Conservation (phyloP, 2,113 vertebrate genomes). For the Anhinga rufa region DNA sequence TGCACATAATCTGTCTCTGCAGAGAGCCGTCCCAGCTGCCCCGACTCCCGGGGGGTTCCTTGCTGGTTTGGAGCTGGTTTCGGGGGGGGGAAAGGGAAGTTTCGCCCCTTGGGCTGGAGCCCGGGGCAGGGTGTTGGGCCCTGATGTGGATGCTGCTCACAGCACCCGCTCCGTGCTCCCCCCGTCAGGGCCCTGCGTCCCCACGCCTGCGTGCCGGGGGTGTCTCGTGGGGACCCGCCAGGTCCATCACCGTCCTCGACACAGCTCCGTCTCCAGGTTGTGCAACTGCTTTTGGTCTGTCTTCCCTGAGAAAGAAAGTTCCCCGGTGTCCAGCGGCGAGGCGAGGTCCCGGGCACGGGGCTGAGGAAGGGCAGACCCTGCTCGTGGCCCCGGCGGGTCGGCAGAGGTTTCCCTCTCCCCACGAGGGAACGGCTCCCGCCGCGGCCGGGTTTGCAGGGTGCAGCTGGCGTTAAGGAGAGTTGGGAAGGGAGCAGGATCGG, state of each 20-base stretch:
- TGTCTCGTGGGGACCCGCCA: background rate
- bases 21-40: background rate
- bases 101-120: background rate
- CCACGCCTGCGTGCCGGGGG: background rate
- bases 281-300: background rate
- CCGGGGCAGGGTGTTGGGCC: background rate
- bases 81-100: background rate
- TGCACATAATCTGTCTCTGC: background rate
- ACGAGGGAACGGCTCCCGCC: background rate
- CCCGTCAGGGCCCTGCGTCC: background rate
- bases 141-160: background rate
- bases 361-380: background rate
- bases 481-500: background rate
- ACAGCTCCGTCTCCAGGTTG: no score
- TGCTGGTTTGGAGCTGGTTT: background rate
- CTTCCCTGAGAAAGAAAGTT: no score
- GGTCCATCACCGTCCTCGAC: background rate
- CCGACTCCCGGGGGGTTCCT: background rate
- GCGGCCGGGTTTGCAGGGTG: background rate
- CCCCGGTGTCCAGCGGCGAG: background rate
- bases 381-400: accelerated
- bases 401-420: background rate
- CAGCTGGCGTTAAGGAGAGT: background rate
- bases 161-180: background rate
- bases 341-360: background rate